These are phyloP conservation scores for Pseudanteris insignis DNA, from an alignment of 2,888 invertebrate genomes.

Conservation along the genomic window DNA sequence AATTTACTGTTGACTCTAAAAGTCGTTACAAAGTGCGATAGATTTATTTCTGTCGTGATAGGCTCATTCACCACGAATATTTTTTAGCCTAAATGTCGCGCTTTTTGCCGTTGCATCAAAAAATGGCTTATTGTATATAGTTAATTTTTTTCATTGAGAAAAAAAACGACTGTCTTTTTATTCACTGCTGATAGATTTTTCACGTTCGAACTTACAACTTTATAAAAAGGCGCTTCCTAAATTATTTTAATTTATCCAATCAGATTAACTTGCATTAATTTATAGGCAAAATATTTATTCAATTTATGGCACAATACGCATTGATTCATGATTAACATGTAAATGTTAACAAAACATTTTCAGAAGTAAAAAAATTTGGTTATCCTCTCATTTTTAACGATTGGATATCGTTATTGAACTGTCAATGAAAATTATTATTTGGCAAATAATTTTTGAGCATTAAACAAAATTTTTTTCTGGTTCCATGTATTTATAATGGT, in stretches of 20 bases:
- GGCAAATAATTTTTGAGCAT: no score
- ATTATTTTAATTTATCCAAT: no score
- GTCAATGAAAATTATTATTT: no score
- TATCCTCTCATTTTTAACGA: no score
- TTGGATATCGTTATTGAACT: no score
- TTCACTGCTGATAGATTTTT: constrained; percentile 5
- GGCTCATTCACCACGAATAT: background rate
- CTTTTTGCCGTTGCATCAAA: background rate
- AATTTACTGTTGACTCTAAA: constrained; percentile 8
- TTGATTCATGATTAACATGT: no score
- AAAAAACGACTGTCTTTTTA: constrained; percentile 16
- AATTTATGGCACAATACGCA: no score
- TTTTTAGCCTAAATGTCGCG: background rate
- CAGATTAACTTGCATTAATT: constrained; percentile 5
- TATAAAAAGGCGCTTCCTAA: constrained; percentile 8
- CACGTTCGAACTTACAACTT: constrained; percentile 1
- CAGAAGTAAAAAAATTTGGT: no score
- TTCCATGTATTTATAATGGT: no score
- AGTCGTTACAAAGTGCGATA: background rate
- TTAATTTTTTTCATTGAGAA: constrained; percentile 17
- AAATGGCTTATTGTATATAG: constrained; percentile 18
- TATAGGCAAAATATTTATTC: no score
- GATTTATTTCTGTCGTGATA: background rate
- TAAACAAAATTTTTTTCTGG: no score
- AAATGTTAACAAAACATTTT: no score